phyloP scores from a whole-genome alignment of 2,888 invertebrate species.

The Drosophila nigritarsus region DNA sequence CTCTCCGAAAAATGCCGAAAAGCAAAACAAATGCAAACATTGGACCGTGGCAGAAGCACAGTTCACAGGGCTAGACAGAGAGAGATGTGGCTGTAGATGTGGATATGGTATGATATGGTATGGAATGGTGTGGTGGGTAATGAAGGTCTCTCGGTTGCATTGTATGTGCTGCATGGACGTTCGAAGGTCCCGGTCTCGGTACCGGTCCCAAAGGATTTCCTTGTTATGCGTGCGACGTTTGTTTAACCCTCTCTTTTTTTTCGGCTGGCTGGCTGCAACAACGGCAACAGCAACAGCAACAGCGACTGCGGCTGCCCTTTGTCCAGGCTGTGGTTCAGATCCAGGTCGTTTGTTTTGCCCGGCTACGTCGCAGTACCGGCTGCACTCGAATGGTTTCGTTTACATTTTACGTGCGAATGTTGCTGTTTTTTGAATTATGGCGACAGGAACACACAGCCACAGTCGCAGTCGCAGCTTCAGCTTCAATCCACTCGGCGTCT shows the following conservation, averaged over 20 bases:
- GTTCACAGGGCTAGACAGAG: slow-evolving; percentile 37
- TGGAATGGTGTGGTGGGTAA: slow-evolving; percentile 38
- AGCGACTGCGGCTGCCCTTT: slow-evolving; percentile 69
- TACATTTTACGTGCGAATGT: slow-evolving; percentile 81
- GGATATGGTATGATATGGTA: slow-evolving; percentile 9
- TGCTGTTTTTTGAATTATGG: slow-evolving; percentile 81
- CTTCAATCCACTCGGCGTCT: slow-evolving; percentile 5
- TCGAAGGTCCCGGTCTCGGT: slow-evolving; percentile 51
- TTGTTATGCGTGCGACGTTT: slow-evolving; percentile 79
- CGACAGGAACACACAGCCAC: slow-evolving; percentile 74
- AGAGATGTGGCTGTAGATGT: slow-evolving; percentile 15
- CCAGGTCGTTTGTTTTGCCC: slow-evolving; percentile 75
- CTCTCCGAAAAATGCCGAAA: slow-evolving; percentile 69
- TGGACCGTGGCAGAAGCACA: slow-evolving; percentile 39
- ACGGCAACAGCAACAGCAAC: slow-evolving; percentile 13
- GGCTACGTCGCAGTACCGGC: slow-evolving; percentile 24
- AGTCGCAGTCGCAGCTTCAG: slow-evolving; percentile 38
- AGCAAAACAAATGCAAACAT: slow-evolving; percentile 81
- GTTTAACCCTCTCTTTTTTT: slow-evolving; percentile 69
- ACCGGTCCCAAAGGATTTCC: slow-evolving; percentile 80
- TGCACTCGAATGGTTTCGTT: slow-evolving; percentile 81
- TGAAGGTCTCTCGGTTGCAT: slow-evolving; percentile 51
- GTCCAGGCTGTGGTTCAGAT: slow-evolving; percentile 67
- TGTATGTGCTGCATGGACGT: slow-evolving; percentile 32
- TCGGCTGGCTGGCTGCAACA: slow-evolving; percentile 42